A percentile compares a stretch with the other conserved stretches of the same genome.
These are phyloP conservation scores for Apeira syringaria DNA, from an alignment of 2,888 invertebrate species.

Conservation along the genomic window DNA sequence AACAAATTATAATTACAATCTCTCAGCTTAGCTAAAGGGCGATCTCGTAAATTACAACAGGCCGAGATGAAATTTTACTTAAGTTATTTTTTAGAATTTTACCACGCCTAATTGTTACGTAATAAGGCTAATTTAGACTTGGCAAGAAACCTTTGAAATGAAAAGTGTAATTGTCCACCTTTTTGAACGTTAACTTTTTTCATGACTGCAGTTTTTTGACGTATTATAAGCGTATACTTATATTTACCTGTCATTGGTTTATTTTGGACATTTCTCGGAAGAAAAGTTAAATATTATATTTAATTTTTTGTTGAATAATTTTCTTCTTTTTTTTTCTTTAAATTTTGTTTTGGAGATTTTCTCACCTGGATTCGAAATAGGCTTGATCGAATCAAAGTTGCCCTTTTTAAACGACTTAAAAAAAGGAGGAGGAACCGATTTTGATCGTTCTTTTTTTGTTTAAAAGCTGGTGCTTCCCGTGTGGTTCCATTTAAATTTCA, in stretches of 20 bases:
- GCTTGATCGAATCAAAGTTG: too few relatives aligned
- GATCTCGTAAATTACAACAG: conserved; percentile 18
- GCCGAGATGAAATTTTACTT: conserved; percentile 4
- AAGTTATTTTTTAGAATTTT: conserved; percentile 24
- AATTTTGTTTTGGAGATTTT: too few relatives aligned
- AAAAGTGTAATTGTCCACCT: conserved; percentile 23
- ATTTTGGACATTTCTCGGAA: conserved; percentile 3
- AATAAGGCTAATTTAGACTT: conserved; percentile 29
- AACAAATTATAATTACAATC: conserved; percentile 7
- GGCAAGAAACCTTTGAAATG: conserved; percentile 18
- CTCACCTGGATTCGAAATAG: too few relatives aligned
- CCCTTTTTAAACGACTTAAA: too few relatives aligned
- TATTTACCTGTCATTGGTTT: too few relatives aligned
- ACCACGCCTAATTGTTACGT: conserved; percentile 28
- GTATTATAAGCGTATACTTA: conserved; percentile 12
- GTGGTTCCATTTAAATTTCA: too few relatives aligned
- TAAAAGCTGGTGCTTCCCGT: too few relatives aligned
- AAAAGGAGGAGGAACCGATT: too few relatives aligned
- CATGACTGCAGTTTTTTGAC: conserved; percentile 11
- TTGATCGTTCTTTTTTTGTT: too few relatives aligned
- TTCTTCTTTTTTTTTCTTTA: too few relatives aligned
- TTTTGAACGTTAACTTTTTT: conserved; percentile 18
- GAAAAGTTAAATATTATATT: too few relatives aligned
- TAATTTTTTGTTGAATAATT: too few relatives aligned
- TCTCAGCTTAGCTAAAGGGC: conserved; percentile 14